Conservation (phyloP, 2,113 vertebrate species). For the Eurypyga helias region DNA sequence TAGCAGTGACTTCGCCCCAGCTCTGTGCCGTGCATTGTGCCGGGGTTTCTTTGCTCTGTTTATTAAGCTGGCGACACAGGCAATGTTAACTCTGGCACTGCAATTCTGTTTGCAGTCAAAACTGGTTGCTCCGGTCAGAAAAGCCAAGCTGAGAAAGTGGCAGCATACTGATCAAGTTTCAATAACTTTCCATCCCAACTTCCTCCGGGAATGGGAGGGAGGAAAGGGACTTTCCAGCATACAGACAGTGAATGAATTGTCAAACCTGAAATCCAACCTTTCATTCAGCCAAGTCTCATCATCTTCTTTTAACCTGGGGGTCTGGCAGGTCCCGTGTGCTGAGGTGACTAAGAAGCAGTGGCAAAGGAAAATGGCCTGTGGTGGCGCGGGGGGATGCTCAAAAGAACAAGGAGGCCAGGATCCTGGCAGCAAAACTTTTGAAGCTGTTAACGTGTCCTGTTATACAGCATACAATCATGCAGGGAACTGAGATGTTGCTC, state of each 20-base stretch:
- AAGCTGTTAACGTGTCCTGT: accelerated
- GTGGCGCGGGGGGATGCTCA: not conserved
- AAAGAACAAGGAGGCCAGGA: not conserved
- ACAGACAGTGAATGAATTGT: not conserved
- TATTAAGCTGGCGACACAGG: not conserved
- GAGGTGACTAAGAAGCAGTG: not conserved
- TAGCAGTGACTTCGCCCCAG: not conserved
- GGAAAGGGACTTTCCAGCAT: not conserved
- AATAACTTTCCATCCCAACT: not conserved
- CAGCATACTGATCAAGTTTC: not conserved
- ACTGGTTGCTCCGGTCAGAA: not conserved
- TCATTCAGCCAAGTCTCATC: not conserved
- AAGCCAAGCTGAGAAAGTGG: not conserved
- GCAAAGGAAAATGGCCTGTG: not conserved
- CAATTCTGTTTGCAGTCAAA: not conserved
- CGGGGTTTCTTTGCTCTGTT: not conserved
- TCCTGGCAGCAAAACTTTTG: not conserved
- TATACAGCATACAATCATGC: not conserved
- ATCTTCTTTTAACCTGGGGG: not conserved
- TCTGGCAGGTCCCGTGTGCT: not conserved
- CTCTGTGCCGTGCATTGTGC: not conserved
- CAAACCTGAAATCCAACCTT: not conserved
- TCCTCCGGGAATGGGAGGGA: not conserved
- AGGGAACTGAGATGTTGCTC: not conserved
- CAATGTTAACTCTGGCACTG: not conserved